Evolutionary conservation across 2,113 vertebrate genomes (phyloP).

Genomic region (Candoia aspera): DNA sequence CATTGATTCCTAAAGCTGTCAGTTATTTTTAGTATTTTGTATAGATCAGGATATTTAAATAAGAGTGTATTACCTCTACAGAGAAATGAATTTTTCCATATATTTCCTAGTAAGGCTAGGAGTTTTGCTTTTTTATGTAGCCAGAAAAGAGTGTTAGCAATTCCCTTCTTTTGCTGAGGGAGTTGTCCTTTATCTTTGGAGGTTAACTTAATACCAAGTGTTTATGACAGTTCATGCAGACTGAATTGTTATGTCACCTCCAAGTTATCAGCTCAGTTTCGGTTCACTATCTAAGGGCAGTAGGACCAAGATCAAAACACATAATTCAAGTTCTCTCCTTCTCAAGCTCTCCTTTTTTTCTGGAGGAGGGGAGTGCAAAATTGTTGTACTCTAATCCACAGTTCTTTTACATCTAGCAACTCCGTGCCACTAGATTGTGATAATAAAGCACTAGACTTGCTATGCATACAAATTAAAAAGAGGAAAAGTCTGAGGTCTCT

Average conservation of each 20-base stretch:
- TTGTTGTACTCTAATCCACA: conserved; percentile 61
- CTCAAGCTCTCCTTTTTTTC: conserved; percentile 54
- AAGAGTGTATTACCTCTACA: neutral
- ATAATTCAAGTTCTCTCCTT: conserved; percentile 68
- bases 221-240: conserved; percentile 78
- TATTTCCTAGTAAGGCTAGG: conserved; percentile 11
- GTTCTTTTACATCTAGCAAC: conserved; percentile 60
- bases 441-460: conserved; percentile 3
- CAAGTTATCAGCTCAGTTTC: conserved; percentile 67
- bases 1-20: neutral
- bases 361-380: conserved; percentile 60
- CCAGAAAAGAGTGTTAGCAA: conserved; percentile 48
- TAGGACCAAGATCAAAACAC: conserved; percentile 65
- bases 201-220: conserved; percentile 72
- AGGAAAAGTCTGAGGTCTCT: neutral
- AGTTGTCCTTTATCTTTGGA: conserved; percentile 70
- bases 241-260: conserved; percentile 76
- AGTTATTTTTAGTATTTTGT: neutral
- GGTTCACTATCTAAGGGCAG: conserved; percentile 63
- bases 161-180: conserved; percentile 64
- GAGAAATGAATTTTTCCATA: neutral
- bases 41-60: neutral
- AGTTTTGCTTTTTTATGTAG: conserved; percentile 23
- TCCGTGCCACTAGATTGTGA: conserved; percentile 36
- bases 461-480: neutral